Conservation (phyloP, 2,888 invertebrate genomes). For the Chymomyza amoena region DNA sequence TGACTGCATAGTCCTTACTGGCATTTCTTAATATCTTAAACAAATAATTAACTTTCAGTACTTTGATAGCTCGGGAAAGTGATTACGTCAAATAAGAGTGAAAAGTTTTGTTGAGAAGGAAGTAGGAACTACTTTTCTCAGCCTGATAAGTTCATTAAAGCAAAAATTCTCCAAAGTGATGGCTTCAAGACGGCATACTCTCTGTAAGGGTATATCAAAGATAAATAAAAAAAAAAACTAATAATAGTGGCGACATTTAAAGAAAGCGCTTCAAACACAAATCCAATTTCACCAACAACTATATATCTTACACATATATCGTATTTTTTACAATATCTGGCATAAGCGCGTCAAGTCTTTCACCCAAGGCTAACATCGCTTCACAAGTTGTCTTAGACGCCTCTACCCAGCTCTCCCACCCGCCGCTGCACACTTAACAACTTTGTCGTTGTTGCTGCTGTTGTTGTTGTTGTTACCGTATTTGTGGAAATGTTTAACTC, state of each 20-base stretch:
- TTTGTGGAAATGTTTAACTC: conserved; percentile 51
- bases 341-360: conserved; percentile 55
- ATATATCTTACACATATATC: conserved; percentile 38
- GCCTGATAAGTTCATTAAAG: too few relatives aligned
- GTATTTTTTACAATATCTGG: not conserved
- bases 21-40: too few relatives aligned
- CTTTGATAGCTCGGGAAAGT: too few relatives aligned
- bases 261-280: conserved; percentile 71
- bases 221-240: conserved; percentile 17
- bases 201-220: not conserved
- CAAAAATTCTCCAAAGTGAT: too few relatives aligned
- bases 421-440: not conserved
- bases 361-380: conserved; percentile 33
- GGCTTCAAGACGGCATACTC: too few relatives aligned
- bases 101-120: too few relatives aligned
- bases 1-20: too few relatives aligned
- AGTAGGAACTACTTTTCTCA: too few relatives aligned
- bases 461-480: conserved; percentile 46
- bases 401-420: too few relatives aligned
- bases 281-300: conserved; percentile 62
- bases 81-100: too few relatives aligned
- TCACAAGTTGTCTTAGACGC: not conserved
- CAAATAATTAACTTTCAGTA: too few relatives aligned
- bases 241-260: conserved; percentile 31
- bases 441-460: not conserved